These are phyloP conservation scores for Lophius americanus DNA, from an alignment of 2,797 vertebrate species.

Conservation along the genomic window DNA sequence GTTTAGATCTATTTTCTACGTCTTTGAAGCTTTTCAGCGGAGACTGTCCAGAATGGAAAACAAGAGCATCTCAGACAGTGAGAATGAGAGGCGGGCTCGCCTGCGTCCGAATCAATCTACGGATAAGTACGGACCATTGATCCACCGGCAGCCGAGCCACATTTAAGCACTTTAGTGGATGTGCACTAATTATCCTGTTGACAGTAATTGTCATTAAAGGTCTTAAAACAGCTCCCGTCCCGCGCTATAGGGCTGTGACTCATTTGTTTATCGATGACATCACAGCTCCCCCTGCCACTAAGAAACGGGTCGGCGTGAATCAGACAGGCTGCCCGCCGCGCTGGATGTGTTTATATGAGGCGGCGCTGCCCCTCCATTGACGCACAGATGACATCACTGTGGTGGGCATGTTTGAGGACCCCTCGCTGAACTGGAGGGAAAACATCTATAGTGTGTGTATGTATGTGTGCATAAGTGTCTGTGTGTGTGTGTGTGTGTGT, in stretches of 20 bases:
- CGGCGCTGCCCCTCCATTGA: slow-evolving; percentile 28
- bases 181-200: slow-evolving; percentile 83
- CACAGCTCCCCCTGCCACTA: slow-evolving; percentile 42
- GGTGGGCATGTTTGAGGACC: slow-evolving; percentile 31
- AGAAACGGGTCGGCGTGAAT: slow-evolving; percentile 45
- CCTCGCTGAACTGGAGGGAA: slow-evolving; percentile 31
- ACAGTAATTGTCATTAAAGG: slow-evolving; percentile 86
- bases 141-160: slow-evolving; percentile 70
- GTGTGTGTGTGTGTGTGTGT: slow-evolving; percentile 21
- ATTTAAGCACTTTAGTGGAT: slow-evolving; percentile 75
- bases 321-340: slow-evolving; percentile 36
- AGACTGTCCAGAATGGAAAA: slow-evolving; percentile 10
- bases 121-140: slow-evolving; percentile 79
- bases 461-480: slow-evolving; percentile 22
- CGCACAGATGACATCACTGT: slow-evolving; percentile 62
- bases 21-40: too few relatives aligned
- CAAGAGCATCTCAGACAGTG: slow-evolving; percentile 35
- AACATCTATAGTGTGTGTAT: slow-evolving; percentile 23
- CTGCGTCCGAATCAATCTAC: slow-evolving; percentile 77
- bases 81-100: slow-evolving; percentile 45
- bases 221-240: slow-evolving; percentile 66
- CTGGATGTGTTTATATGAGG: slow-evolving; percentile 43
- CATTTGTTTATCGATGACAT: slow-evolving; percentile 80
- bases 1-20: neutral
- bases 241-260: slow-evolving; percentile 52